Evolutionary conservation across 2,797 vertebrate genomes (phyloP).

Genomic region (Trachops cirrhosus): DNA sequence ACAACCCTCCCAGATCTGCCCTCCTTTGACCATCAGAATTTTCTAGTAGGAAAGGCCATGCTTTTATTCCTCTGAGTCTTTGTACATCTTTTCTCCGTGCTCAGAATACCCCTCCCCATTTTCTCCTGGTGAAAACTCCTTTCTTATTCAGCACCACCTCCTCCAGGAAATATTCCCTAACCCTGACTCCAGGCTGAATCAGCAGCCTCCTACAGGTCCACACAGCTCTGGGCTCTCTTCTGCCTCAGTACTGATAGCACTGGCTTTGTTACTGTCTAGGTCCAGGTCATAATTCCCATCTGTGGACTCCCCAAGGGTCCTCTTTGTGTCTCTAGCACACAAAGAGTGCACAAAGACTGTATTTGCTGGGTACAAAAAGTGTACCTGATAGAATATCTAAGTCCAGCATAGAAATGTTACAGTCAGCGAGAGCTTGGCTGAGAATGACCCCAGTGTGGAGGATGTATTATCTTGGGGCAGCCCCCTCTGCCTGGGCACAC

Average conservation of each 20-base stretch:
- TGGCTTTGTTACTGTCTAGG: neutral
- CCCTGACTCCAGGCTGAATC: neutral
- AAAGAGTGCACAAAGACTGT: neutral
- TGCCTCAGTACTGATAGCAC: neutral
- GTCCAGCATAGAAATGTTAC: neutral
- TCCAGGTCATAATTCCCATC: slow-evolving; percentile 5
- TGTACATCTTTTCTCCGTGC: neutral
- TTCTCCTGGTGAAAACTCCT: neutral
- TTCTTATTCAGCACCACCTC: neutral
- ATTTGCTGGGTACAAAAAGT: neutral
- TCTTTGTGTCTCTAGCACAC: slow-evolving; percentile 10
- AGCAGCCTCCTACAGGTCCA: slow-evolving; percentile 8
- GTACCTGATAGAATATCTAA: neutral
- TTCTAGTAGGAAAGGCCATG: neutral
- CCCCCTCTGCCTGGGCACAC: neutral
- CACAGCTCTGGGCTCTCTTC: neutral
- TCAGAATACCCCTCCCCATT: slow-evolving; percentile 26
- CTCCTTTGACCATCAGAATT: neutral
- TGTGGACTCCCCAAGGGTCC: neutral
- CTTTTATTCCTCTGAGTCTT: neutral
- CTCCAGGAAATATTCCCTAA: slow-evolving; percentile 30
- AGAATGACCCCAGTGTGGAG: neutral
- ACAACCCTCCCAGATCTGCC: neutral
- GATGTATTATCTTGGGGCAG: neutral
- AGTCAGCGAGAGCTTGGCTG: neutral